Evolutionary conservation across 2,888 invertebrate genomes (phyloP), one percentile per base, ranked within the genome.

Genomic region (Agriopis leucophaearia): DNA sequence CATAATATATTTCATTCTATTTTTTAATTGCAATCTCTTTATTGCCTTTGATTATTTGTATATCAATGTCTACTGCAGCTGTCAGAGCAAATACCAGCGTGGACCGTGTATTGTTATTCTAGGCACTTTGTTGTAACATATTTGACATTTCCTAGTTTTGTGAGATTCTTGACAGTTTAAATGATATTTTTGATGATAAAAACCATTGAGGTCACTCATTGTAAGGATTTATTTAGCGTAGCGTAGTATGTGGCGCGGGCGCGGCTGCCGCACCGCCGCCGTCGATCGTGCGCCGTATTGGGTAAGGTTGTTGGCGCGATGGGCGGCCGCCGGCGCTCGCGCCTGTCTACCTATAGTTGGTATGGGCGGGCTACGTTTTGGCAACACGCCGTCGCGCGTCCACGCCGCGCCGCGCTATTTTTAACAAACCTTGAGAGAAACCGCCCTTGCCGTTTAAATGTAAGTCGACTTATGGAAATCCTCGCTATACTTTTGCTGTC

Each of bases 381-480:
- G 92, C 92, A 93, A 85, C 88, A 87, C 85, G 88, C 91, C 58
- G 88, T 85, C 78, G 66, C 70, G 60, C 72, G 69, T 69, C 75
- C 71, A 69, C 15, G 15, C 45, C n/a, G 9, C 69, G 85, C 73
- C 66, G 69, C 69, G 86, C 91, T 93, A 93, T 93, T 92, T 92
- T 89, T 92, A 91, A 87, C 86, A 83, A 91, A 93, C 92, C 93
- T 92, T 94, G 93, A 91, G 87, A 88, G 81, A 88, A 89, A 88
- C 90, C 89, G 92, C 92, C 92, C 92, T 92, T 93, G 92, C 85
- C 81, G 85, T 82, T 82, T 87, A 85, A 87, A 85, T 81, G 74
- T 78, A 83, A 78, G 74, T 80, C 77, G 79, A 79, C 81, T 78
- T 82, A 83, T 79, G 80, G 78, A 78, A 78, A 77, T 81, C 78